Base-by-base conservation (phyloP, 2,888 invertebrate genomes). In the Carabus problematicus region DNA sequence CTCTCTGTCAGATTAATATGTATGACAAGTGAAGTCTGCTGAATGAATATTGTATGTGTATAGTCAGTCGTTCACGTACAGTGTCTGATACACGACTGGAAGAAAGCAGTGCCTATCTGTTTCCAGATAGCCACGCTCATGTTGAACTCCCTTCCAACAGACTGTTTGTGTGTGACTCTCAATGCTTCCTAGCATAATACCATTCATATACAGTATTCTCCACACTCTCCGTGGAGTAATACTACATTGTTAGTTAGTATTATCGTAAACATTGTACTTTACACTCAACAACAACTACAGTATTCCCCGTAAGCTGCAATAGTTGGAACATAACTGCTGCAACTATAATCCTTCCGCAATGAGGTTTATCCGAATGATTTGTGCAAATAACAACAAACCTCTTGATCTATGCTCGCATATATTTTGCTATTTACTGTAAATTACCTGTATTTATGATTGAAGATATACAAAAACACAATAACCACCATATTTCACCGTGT, bases 251-350 rank as follows among this genome's bases (percentile, higher is more conserved):
- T 59, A 19, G 47, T 29, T 29, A 6, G 29, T 47, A 18, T 39
- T n/a, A 16, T 49, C 66, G 39, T 66, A 66, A 66, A 66, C 39
- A 58, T 45, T 12, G 41, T 58, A 66, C 56, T 66, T 66, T 66
- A 66, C n/a, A n/a, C 41, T 63, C 29, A 29, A 29, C 29, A 29
- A 29, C 6, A 29, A 29, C 29, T 3, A 29, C 29, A 3, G 29
- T 6, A n/a, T n/a, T n/a, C n/a, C n/a, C n/a, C n/a, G n/a, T n/a
- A n/a, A 29, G 29, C 29, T 3, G 6, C 29, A 29, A 29, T 6
- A 29, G 29, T 29, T 16, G 58, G 45, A 45, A 49, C 40, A 47
- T 66, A 66, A 66, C 49, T 66, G 58, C 58, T 66, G 40, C 66
- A 14, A 43, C 16, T 47, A 45, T 66, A 64, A 64, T 55, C 64